A percentile compares a stretch with the other conserved stretches of the same genome.
Evolutionary conservation across 2,797 vertebrate species (phyloP).

Genomic region (Odontamblyopus lacepedii): DNA sequence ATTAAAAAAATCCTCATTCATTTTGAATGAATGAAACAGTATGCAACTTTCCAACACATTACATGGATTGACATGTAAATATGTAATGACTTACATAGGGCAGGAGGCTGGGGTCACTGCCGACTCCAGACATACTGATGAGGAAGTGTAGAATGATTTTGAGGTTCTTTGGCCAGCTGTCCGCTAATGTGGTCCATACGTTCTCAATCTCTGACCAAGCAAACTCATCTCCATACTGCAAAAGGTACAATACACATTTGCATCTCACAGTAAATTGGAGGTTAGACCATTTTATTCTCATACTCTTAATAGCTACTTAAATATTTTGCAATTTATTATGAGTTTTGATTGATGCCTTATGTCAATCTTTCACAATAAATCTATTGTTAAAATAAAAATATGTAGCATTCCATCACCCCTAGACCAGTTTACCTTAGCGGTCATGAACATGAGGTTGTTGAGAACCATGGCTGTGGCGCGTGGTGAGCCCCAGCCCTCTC

Average conservation of each 20-base stretch:
- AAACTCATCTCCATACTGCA: constrained; percentile 97
- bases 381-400: neutral
- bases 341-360: neutral
- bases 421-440: constrained; percentile 85
- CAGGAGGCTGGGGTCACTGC: constrained; percentile 96
- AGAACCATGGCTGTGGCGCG: constrained; percentile 97
- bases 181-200: constrained; percentile 97
- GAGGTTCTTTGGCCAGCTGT: constrained; percentile 99
- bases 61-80: neutral
- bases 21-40: too few species aligned
- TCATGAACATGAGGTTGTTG: constrained; percentile 99
- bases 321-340: too few species aligned
- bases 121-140: constrained; percentile 97
- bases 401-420: neutral
- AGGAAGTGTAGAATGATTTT: constrained; percentile 98
- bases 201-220: constrained; percentile 99
- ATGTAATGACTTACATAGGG: constrained; percentile 89
- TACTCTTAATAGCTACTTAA: neutral
- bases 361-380: neutral
- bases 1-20: too few species aligned
- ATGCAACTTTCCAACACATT: too few species aligned
- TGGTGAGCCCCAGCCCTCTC: constrained; percentile 97
- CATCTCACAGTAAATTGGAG: neutral
- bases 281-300: neutral
- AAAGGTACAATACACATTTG: constrained; percentile 2